Evolutionary conservation across 2,888 invertebrate genomes (phyloP).

Genomic region (Parnassius glacialis): DNA sequence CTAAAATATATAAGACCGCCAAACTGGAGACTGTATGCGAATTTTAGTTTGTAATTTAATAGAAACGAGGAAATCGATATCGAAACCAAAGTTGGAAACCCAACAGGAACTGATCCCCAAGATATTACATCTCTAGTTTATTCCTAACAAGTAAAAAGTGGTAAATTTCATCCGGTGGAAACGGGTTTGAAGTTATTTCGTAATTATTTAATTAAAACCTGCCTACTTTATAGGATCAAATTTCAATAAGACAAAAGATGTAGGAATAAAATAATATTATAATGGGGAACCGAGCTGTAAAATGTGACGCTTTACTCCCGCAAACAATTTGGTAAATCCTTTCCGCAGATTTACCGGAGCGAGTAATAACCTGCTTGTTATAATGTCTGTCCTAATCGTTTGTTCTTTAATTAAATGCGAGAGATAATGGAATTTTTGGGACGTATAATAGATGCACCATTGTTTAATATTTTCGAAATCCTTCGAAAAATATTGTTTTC

Average conservation of each 20-base stretch:
- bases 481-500: no score
- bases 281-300: not conserved
- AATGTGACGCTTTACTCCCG: slow-evolving; percentile 31
- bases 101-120: slow-evolving; percentile 7
- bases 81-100: slow-evolving; percentile 12
- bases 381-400: slow-evolving; percentile 14
- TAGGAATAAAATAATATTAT: slow-evolving; percentile 28
- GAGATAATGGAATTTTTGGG: not conserved
- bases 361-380: slow-evolving; percentile 43
- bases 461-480: no score
- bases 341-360: slow-evolving; percentile 45
- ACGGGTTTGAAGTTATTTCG: not conserved
- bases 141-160: slow-evolving; percentile 12
- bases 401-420: slow-evolving; percentile 11
- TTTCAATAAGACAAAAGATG: not conserved
- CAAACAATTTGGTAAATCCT: slow-evolving; percentile 37
- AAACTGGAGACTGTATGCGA: slow-evolving; percentile 15
- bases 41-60: slow-evolving; percentile 7
- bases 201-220: not conserved
- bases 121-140: slow-evolving; percentile 6
- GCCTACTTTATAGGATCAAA: not conserved
- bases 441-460: no score
- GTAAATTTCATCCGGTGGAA: slow-evolving; percentile 1
- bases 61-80: slow-evolving; percentile 12
- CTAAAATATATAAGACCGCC: not conserved